Percentiles rank a stretch among this genome's conserved stretches.
phyloP scores from a whole-genome alignment of 2,888 invertebrate species.

The Anarsia innoxiella region DNA sequence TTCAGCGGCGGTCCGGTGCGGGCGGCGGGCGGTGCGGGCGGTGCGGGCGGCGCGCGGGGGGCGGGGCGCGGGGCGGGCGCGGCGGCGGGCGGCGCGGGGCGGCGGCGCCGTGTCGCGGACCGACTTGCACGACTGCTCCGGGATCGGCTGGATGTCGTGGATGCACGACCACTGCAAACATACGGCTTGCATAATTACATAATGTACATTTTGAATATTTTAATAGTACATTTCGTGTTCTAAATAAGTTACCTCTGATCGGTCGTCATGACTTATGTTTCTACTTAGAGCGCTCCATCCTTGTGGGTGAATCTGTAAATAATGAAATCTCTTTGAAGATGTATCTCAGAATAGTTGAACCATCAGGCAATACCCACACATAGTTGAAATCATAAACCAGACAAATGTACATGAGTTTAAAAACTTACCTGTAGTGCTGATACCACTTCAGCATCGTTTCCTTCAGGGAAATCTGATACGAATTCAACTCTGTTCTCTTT shows the following conservation, averaged over 20 bases:
- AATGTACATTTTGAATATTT: not conserved
- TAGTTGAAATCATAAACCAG: too few relatives aligned
- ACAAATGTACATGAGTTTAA: not conserved
- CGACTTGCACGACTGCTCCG: conserved; percentile 36
- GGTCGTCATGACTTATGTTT: conserved; percentile 89
- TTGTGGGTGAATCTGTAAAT: conserved; percentile 87
- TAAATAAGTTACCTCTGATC: conserved; percentile 80
- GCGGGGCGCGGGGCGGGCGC: conserved; percentile 19
- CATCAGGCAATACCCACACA: too few relatives aligned
- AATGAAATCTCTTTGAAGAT: not conserved
- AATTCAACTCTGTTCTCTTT: conserved; percentile 91
- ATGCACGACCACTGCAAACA: conserved; percentile 88
- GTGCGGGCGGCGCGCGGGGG: conserved; percentile 20
- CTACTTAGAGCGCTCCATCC: conserved; percentile 93
- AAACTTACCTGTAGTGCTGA: conserved; percentile 83
- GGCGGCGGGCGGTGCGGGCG: conserved; percentile 20
- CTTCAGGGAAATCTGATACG: conserved; percentile 90
- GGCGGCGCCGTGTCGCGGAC: conserved; percentile 31
- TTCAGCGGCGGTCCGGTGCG: conserved; percentile 16
- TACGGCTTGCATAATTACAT: too few relatives aligned
- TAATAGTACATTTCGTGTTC: not conserved
- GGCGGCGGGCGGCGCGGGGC: conserved; percentile 15
- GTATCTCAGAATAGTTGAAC: not conserved
- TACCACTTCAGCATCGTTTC: conserved; percentile 92
- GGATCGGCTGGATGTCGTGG: conserved; percentile 89